phyloP scores from a whole-genome alignment of 2,797 vertebrate genomes.

The Rhodeus uyekii region DNA sequence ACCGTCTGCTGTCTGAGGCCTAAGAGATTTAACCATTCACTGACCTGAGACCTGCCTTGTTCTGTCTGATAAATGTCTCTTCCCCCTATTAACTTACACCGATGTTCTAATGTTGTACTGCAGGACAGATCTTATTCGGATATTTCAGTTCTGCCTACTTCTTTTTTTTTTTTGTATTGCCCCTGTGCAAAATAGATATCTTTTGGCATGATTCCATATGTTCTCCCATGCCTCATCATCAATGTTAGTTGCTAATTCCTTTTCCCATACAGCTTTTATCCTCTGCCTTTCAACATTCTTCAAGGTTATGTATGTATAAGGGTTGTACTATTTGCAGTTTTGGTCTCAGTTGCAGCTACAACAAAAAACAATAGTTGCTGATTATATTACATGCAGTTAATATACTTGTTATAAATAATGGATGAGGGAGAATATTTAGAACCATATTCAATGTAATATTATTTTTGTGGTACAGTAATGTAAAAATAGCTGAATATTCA shows the following conservation, averaged over 20 bases:
- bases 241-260: neutral
- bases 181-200: neutral
- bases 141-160: neutral
- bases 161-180: neutral
- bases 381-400: neutral
- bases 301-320: neutral
- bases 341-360: neutral
- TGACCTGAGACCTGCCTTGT: slow-evolving; percentile 23
- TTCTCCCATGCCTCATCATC: neutral
- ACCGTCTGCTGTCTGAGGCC: slow-evolving; percentile 57
- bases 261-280: slow-evolving; percentile 7
- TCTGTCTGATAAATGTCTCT: slow-evolving; percentile 13
- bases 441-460: neutral
- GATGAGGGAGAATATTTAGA: neutral
- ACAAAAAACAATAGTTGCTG: neutral
- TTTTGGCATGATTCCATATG: slow-evolving; percentile 9
- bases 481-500: neutral
- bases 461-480: neutral
- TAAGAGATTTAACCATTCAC: slow-evolving; percentile 38
- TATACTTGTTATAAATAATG: neutral
- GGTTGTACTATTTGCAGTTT: neutral
- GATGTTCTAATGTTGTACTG: neutral
- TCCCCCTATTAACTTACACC: neutral
- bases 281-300: neutral
- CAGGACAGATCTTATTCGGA: neutral